A percentile compares a stretch with the other conserved stretches of the same genome.
These are phyloP conservation scores for Lutraria rhynchaena DNA, from an alignment of 1,140 invertebrate genomes.

Conservation along the genomic window DNA sequence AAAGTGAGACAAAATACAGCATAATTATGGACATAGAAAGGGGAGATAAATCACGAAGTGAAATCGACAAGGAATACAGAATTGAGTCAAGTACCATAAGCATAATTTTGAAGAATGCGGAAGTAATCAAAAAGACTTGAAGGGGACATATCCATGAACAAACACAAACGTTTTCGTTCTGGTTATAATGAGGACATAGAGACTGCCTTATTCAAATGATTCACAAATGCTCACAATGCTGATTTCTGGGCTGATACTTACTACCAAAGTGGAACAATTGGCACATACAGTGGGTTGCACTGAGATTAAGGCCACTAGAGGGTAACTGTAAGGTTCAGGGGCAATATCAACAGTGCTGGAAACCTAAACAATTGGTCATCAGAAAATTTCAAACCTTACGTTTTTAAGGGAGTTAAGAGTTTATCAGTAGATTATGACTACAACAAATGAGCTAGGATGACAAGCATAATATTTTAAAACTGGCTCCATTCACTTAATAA, in stretches of 20 bases:
- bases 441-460: conserved; percentile 84
- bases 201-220: not conserved
- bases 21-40: conserved; percentile 9
- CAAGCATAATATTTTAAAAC: conserved; percentile 68
- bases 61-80: not conserved
- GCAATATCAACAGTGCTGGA: conserved; percentile 81
- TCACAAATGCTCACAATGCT: not conserved
- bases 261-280: not conserved
- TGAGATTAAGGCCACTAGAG: conserved; percentile 62
- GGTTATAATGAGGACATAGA: conserved; percentile 2
- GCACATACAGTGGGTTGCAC: not conserved
- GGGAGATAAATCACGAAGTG: not conserved
- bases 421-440: conserved; percentile 79
- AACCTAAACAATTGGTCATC: conserved; percentile 82
- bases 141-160: not conserved
- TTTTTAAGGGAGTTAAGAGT: conserved; percentile 81
- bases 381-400: conserved; percentile 82
- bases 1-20: conserved; percentile 2
- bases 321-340: conserved; percentile 80
- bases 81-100: not conserved
- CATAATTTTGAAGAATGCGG: not conserved
- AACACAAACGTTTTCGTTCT: not conserved
- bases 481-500: conserved; percentile 11
- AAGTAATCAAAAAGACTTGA: not conserved
- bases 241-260: not conserved